Conservation (phyloP, 1,140 invertebrate species). For the Trinorchestia longiramus region DNA sequence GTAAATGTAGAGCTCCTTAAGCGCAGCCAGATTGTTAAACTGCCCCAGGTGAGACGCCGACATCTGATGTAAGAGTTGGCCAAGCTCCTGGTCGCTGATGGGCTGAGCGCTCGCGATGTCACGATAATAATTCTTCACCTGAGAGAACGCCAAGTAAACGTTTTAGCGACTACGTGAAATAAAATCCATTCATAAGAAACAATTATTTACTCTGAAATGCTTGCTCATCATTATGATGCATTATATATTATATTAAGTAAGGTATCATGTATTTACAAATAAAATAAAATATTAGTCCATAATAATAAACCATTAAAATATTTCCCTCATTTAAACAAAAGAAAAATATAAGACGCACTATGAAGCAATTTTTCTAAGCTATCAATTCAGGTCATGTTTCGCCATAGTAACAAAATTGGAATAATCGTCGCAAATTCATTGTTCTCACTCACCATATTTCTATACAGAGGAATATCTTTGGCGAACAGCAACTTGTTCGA, state of each 20-base stretch:
- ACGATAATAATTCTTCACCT: slow-evolving; percentile 88
- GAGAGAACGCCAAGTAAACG: slow-evolving; percentile 67
- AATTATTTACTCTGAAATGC: neutral
- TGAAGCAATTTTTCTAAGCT: neutral
- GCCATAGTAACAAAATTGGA: neutral
- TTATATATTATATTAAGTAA: neutral
- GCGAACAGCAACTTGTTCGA: slow-evolving; percentile 95
- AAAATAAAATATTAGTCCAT: neutral
- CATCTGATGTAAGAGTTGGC: slow-evolving; percentile 90
- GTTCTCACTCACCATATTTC: slow-evolving; percentile 60
- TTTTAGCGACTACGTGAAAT: neutral
- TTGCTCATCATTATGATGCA: neutral
- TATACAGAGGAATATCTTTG: slow-evolving; percentile 91
- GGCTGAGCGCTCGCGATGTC: slow-evolving; percentile 86
- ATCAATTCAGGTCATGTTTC: neutral
- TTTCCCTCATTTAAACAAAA: neutral
- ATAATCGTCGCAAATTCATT: neutral
- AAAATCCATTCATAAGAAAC: neutral
- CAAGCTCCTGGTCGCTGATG: slow-evolving; percentile 93
- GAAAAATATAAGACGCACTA: neutral
- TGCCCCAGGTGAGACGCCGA: slow-evolving; percentile 88
- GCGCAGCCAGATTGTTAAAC: slow-evolving; percentile 89
- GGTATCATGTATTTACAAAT: neutral
- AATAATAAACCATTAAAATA: neutral
- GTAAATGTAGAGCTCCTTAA: slow-evolving; percentile 95